A percentile compares a stretch with the other conserved stretches of the same genome.
Evolutionary conservation across 2,797 vertebrate species (phyloP).

Genomic region (Enteromius anoplus): DNA sequence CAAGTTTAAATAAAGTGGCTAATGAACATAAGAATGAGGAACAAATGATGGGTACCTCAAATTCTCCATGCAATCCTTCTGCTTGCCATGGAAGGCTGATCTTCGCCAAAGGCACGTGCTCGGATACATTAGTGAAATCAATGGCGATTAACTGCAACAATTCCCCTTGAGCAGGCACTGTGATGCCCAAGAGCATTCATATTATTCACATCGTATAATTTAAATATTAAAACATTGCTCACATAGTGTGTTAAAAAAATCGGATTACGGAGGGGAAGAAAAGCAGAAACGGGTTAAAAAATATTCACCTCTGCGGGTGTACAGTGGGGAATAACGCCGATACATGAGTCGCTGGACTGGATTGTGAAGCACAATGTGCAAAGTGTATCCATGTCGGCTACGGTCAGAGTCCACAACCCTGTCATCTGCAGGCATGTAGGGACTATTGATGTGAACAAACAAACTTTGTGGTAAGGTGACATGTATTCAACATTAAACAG

Average conservation of each 20-base stretch:
- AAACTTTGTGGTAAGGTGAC: background rate
- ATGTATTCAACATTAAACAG: background rate
- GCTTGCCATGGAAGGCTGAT: conserved; percentile 84
- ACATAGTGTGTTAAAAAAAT: background rate
- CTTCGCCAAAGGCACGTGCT: conserved; percentile 79
- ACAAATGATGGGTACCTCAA: conserved; percentile 75
- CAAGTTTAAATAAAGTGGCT: background rate
- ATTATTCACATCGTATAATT: background rate
- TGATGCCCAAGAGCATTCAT: conserved; percentile 25
- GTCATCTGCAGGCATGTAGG: conserved; percentile 68
- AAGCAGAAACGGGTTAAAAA: background rate
- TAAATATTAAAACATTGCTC: background rate
- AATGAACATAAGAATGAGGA: background rate
- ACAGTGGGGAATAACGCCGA: conserved; percentile 78
- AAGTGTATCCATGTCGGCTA: conserved; percentile 83
- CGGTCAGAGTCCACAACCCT: conserved; percentile 82
- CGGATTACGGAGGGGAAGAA: background rate
- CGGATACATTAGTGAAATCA: conserved; percentile 67
- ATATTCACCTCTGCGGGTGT: conserved; percentile 81
- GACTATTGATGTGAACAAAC: conserved; percentile 66
- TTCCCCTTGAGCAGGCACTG: conserved; percentile 80
- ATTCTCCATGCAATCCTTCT: conserved; percentile 74
- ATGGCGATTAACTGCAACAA: conserved; percentile 78
- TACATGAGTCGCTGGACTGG: conserved; percentile 77
- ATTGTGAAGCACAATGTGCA: conserved; percentile 84